A percentile compares a stretch with the other conserved stretches of the same genome.
Evolutionary conservation across 2,113 vertebrate genomes (phyloP).

Genomic region (Gopherus evgoodei): DNA sequence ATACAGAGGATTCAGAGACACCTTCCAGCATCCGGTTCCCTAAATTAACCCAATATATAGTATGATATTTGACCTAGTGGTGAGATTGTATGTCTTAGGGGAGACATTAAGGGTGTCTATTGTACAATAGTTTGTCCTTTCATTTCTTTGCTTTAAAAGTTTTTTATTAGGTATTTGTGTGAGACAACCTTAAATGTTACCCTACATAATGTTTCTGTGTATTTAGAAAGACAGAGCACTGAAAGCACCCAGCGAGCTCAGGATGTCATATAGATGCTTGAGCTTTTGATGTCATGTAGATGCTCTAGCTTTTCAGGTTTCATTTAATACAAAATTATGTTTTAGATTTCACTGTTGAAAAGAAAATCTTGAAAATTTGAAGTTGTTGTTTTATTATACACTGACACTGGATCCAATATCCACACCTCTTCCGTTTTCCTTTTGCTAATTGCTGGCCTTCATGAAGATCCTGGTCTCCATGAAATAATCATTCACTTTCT

Average conservation of each 20-base stretch:
- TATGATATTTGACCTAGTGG: background rate
- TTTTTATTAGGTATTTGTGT: background rate
- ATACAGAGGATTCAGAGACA: background rate
- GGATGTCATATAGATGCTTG: background rate
- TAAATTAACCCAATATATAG: background rate
- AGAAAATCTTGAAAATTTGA: background rate
- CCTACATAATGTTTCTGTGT: background rate
- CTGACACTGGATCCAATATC: background rate
- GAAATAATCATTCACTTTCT: background rate
- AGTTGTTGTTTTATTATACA: background rate
- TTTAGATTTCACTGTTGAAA: background rate
- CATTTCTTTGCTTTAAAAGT: background rate
- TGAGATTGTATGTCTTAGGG: background rate
- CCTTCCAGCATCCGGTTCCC: background rate
- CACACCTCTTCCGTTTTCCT: background rate
- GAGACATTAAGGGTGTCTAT: background rate
- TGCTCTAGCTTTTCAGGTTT: background rate
- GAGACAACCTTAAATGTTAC: background rate
- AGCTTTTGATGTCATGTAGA: background rate
- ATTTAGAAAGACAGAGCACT: background rate
- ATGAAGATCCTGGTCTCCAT: background rate
- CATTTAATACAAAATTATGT: background rate
- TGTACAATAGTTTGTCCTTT: background rate
- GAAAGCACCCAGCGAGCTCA: background rate
- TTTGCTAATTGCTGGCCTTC: background rate